Evolutionary conservation across 2,888 invertebrate species (phyloP), one percentile per base, ranked within the genome.

Genomic region (Tolmerus cingulatus): DNA sequence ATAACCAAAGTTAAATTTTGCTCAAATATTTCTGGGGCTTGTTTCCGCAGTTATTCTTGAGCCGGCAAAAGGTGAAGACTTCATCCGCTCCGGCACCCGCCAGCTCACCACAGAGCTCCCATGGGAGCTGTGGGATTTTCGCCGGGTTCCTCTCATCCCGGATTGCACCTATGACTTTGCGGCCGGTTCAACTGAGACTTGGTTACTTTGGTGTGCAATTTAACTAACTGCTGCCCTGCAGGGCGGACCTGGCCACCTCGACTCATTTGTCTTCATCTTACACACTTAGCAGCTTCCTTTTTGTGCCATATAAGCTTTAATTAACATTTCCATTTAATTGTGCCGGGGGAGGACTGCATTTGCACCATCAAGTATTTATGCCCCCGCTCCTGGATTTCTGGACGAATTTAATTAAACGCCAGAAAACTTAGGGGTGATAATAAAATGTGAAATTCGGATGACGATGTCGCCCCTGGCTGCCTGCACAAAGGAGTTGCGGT

Each of bases 1-100:
- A 79, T 79, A 79, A 51, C 79, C 55, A 79, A 79, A 79, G 79
- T 79, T 79, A 51, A 79, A 79, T 79, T 79, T 79, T 79, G 79
- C 79, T 78, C 78, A 78, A 79, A 79, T 40, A 51, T 79, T 51
- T 51, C 79, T 27, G 46, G 23, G 43, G 9, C 40, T 78, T 78
- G 78, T 78, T 78, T 78, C 43, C 78, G 23, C 23, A 78, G 78
- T 78, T 78, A 78, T 78, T 40, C 78, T 78, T 40, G 78, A 43
- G 78, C 40, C n/a, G 23, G 79, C 51, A 79, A 46, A 79, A 46
- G 79, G 46, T 37, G 23, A 46, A 79, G 51, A 46, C 27, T 55
- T 43, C 46, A 23, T 46, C 40, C 51, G 12, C 4, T 1, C 23
- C 66, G 1, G 27, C 2, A 8, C 23, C 19, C 23, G 9, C 12